Evolutionary conservation across 2,797 vertebrate species (phyloP).

Genomic region (Chloroceryle amazona): DNA sequence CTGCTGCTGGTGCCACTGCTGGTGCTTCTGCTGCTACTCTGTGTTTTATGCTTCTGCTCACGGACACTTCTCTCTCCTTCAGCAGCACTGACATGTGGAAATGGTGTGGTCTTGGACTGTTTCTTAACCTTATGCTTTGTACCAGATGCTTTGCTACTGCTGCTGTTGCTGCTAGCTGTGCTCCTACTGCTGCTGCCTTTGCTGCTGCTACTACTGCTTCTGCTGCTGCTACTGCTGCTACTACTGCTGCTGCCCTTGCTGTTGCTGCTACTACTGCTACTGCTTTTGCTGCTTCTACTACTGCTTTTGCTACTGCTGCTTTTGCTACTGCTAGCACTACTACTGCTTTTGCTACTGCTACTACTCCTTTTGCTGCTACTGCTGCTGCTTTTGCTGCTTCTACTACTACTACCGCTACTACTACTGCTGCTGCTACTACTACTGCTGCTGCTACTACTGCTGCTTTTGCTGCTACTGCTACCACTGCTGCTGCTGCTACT

Average conservation of each 20-base stretch:
- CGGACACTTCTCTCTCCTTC: not conserved
- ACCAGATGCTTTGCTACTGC: constrained; percentile 12
- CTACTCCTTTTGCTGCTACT: rapidly evolving
- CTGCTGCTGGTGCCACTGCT: not conserved
- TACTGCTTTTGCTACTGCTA: rapidly evolving
- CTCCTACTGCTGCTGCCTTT: rapidly evolving
- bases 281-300: rapidly evolving
- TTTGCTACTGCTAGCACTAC: rapidly evolving
- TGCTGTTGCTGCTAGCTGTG: rapidly evolving
- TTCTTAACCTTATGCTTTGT: constrained; percentile 4
- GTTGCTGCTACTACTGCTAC: rapidly evolving
- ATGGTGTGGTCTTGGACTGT: not conserved
- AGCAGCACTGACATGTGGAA: not conserved
- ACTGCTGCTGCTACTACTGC: rapidly evolving
- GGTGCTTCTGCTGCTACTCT: not conserved
- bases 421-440: rapidly evolving
- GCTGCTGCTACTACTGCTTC: rapidly evolving
- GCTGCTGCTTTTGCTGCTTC: rapidly evolving
- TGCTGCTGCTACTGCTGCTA: rapidly evolving
- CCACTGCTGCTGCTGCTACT: rapidly evolving
- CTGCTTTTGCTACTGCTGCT: rapidly evolving
- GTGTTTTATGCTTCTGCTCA: not conserved
- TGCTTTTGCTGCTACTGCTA: rapidly evolving
- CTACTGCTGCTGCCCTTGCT: rapidly evolving
- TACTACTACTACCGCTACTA: rapidly evolving